A percentile compares a stretch with the other conserved stretches of the same genome.
Evolutionary conservation across 2,113 vertebrate genomes (phyloP).

Genomic region (Podarcis muralis): DNA sequence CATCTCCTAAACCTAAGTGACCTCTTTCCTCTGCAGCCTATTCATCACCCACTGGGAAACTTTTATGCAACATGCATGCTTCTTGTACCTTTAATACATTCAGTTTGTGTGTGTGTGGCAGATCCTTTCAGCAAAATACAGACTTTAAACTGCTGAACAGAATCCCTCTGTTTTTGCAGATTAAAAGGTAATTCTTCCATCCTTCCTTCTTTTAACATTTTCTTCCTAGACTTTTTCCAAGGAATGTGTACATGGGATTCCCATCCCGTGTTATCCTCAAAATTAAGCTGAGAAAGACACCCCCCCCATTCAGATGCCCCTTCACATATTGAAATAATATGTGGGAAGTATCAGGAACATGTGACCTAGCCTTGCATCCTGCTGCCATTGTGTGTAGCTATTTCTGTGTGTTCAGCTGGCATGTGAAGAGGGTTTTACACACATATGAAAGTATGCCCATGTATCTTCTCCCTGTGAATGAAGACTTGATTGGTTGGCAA

Average conservation of each 20-base stretch:
- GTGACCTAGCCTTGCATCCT: no score
- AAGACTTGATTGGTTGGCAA: no score
- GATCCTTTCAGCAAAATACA: background rate
- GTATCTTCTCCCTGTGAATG: no score
- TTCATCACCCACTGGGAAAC: rapidly evolving
- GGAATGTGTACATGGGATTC: background rate
- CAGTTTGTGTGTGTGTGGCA: no score
- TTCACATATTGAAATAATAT: no score
- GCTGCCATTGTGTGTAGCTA: no score
- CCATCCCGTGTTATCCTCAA: background rate
- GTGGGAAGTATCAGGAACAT: no score
- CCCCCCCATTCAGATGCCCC: no score
- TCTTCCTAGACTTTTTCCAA: background rate
- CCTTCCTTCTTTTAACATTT: background rate
- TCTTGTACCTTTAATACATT: background rate
- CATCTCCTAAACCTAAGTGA: background rate
- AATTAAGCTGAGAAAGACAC: background rate
- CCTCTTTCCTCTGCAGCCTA: background rate
- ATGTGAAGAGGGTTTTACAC: no score
- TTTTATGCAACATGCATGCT: background rate
- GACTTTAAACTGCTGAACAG: rapidly evolving
- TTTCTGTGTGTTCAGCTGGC: no score
- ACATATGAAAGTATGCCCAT: no score
- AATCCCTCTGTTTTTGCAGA: rapidly evolving
- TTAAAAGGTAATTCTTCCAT: rapidly evolving